A percentile compares a stretch with the other conserved stretches of the same genome.
Evolutionary conservation across 1,140 invertebrate species (phyloP).

Genomic region (Hycleus cichorii): DNA sequence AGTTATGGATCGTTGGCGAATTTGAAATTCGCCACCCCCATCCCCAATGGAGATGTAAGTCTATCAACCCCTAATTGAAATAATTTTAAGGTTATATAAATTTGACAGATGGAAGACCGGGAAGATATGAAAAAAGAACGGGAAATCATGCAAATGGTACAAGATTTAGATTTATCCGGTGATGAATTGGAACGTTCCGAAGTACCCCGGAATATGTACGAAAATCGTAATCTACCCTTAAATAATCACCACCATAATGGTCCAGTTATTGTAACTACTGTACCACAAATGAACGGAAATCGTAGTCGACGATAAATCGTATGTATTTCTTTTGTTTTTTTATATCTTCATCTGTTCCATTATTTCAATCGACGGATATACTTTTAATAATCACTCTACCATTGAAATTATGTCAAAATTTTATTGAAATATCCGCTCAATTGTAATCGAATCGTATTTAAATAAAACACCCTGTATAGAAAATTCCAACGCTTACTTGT

Average conservation of each 20-base stretch:
- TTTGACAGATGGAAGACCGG: slow-evolving; percentile 50
- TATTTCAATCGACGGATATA: neutral
- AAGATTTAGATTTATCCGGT: slow-evolving; percentile 74
- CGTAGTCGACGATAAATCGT: slow-evolving; percentile 29
- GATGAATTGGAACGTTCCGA: slow-evolving; percentile 63
- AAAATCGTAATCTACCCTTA: slow-evolving; percentile 20
- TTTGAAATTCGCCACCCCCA: slow-evolving; percentile 66
- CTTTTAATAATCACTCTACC: too few relatives aligned
- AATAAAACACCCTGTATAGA: too few relatives aligned
- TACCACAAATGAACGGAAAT: slow-evolving; percentile 34
- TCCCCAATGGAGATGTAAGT: slow-evolving; percentile 46
- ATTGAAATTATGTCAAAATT: too few relatives aligned
- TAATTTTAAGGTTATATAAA: too few relatives aligned
- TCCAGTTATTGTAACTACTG: slow-evolving; percentile 27
- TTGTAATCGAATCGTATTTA: too few relatives aligned
- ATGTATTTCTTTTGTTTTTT: neutral
- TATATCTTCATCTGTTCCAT: neutral
- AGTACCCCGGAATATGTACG: slow-evolving; percentile 50
- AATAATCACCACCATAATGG: neutral
- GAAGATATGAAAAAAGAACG: slow-evolving; percentile 80
- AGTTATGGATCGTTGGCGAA: slow-evolving; percentile 86
- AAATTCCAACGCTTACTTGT: too few relatives aligned
- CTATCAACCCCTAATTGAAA: too few relatives aligned
- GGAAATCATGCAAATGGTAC: slow-evolving; percentile 86
- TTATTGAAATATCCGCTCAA: too few relatives aligned